Evolutionary conservation across 1,140 invertebrate species (phyloP), one percentile per base, ranked within the genome.

Genomic region (Cydia amplana): DNA sequence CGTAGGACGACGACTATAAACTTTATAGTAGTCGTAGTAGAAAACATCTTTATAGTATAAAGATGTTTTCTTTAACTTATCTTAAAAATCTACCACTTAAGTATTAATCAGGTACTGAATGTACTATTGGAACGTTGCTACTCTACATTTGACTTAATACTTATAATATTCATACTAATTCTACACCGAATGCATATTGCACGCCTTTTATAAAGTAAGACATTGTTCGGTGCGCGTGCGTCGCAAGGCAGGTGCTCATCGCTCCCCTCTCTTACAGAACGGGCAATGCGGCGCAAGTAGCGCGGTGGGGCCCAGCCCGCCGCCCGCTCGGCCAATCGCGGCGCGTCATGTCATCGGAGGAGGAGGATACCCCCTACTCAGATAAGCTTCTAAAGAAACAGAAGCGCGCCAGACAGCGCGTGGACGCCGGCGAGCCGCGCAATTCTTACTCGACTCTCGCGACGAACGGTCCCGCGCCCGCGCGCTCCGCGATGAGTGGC

Each of bases 401-500:
- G 94, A 97, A 97, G 94, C 95, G 97, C 94, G 96, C 96, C 94
- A 96, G 97, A 96, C 97, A 98, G 95, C 96, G 97, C 94, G 97
- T 98, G 94, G 97, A 98, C 96, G 97, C 97, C 94, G 97, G 97
- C 88, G 97, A 98, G 95, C 97, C 97, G 92, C 95, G 97, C 93
- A 98, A 98, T 95, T 96, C 96, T 91, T 98, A 98, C 94, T 97
- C 96, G 83, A 96, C 96, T 91, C 97, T 97, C 88, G 96, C 96
- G 92, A 97, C 96, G 94, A 97, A 96, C 94, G 95, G 96, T 92
- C 96, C 95, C 93, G 95, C 95, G 91, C 96, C 97, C 94, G 95
- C 97, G 92, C 95, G 96, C 93, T 94, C 95, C 92, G 95, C 86
- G 90, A 95, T 97, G 92, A 95, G 96, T 91, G 95, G 96, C 90